phyloP scores from a whole-genome alignment of 2,113 vertebrate species.

The Ictalurus punctatus region DNA sequence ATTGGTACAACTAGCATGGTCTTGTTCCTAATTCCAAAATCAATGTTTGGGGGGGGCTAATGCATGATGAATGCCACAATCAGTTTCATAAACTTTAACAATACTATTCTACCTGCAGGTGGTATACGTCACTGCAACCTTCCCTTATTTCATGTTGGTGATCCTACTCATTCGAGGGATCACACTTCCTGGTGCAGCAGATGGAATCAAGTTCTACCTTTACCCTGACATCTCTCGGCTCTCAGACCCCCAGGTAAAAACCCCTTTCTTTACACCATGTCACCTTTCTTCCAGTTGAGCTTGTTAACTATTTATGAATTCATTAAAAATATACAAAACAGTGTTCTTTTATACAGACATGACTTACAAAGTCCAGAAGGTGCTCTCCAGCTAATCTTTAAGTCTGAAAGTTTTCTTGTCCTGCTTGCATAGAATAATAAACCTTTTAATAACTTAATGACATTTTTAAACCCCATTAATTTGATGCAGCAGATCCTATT shows the following conservation, averaged over 20 bases:
- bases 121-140: conserved; percentile 95
- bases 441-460: not conserved
- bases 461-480: not conserved
- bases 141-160: conserved; percentile 95
- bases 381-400: not conserved
- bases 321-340: not conserved
- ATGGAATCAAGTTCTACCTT: conserved; percentile 97
- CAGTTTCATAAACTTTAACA: not conserved
- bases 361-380: not conserved
- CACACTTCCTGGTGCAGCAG: conserved; percentile 86
- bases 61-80: too few species aligned
- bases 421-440: not conserved
- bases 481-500: not conserved
- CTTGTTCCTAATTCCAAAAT: not conserved
- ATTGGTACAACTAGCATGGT: not conserved
- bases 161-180: conserved; percentile 91
- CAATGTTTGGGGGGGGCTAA: too few species aligned
- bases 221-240: conserved; percentile 94
- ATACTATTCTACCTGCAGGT: conserved; percentile 74
- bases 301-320: not conserved
- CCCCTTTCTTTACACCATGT: not conserved
- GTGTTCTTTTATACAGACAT: not conserved
- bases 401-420: not conserved
- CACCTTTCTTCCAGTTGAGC: not conserved
- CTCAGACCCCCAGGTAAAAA: conserved; percentile 93